Base-by-base conservation (phyloP, 2,797 vertebrate genomes). In the Myotis planiceps region DNA sequence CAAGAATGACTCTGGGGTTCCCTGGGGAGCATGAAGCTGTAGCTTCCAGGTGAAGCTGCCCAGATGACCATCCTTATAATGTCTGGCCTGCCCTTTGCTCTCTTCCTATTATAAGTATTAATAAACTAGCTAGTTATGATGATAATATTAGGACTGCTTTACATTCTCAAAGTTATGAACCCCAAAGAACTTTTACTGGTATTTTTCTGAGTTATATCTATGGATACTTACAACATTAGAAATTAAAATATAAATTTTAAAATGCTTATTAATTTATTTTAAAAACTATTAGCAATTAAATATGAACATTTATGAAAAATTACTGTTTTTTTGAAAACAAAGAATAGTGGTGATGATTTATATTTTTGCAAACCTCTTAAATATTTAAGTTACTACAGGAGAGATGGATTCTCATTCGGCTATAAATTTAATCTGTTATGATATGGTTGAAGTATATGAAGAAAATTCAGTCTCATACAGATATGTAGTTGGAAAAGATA, bases 231-330 rank as follows among this genome's bases (percentile, higher is more conserved):
- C 1, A 9, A 25, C 34, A 65, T 49, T 78, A 29, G 42, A 91
- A 37, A 86, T 88, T 74, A 34, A 65, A 94, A 65, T 42, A 37
- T 27, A 49, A 42, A 34, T 32, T 74, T 63, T n/a, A 3, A 55
- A 74, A 78, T 89, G 23, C 34, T 68, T 34, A 63, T 39, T 79
- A 58, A 58, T 80, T 80, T 69, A 81, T 47, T 78, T 68, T n/a
- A 74, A 86, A 82, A 86, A 82, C 69, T 1, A 49, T 53, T 51
- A 76, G 18, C 18, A 19, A 49, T 82, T 95, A 80, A 80, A 72
- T 80, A 58, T 79, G 65, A 79, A 72, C 32, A 65, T 82, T 90
- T 78, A 66, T 81, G 15, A 92, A 81, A 89, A 86, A 49, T 86
- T 21, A 47, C 19, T 23, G 1, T 45, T 8, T 85, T 93, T 88